Conservation (phyloP, 2,888 invertebrate genomes). For the Entomobrya multifasciata region DNA sequence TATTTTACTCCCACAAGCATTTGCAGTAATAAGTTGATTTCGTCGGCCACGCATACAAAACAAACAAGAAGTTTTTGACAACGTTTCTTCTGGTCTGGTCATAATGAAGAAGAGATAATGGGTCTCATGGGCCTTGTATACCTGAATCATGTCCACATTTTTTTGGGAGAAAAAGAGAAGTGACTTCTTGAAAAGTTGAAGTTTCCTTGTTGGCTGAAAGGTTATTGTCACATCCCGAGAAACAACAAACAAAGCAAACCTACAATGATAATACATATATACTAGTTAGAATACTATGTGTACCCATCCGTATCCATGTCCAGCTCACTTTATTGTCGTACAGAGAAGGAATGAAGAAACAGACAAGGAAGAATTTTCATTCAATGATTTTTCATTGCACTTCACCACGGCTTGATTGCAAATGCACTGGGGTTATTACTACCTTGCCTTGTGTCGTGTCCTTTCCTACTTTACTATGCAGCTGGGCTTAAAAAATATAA, state of each 20-base stretch:
- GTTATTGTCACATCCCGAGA: conserved; percentile 64
- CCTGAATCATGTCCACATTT: conserved; percentile 22
- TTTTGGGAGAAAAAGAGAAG: conserved; percentile 3
- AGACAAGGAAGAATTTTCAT: no score
- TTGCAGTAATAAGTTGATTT: no score
- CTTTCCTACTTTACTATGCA: neutral
- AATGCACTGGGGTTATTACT: conserved; percentile 22
- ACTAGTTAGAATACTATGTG: conserved; percentile 49
- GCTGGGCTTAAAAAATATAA: conserved; percentile 46
- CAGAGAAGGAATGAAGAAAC: no score
- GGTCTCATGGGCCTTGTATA: neutral
- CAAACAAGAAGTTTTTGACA: neutral
- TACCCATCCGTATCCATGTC: neutral
- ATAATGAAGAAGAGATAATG: neutral
- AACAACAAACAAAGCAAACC: neutral
- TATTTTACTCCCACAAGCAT: conserved; percentile 17
- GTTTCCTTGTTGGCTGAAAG: conserved; percentile 51
- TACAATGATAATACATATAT: conserved; percentile 51
- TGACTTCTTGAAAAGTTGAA: neutral
- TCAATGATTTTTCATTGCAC: neutral
- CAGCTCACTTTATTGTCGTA: neutral
- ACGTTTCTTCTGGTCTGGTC: conserved; percentile 12
- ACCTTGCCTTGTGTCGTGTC: neutral
- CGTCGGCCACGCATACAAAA: neutral
- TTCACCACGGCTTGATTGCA: no score